Evolutionary conservation across 2,888 invertebrate species (phyloP), one percentile per base, ranked within the genome.

Genomic region (Luffia ferchaultella): DNA sequence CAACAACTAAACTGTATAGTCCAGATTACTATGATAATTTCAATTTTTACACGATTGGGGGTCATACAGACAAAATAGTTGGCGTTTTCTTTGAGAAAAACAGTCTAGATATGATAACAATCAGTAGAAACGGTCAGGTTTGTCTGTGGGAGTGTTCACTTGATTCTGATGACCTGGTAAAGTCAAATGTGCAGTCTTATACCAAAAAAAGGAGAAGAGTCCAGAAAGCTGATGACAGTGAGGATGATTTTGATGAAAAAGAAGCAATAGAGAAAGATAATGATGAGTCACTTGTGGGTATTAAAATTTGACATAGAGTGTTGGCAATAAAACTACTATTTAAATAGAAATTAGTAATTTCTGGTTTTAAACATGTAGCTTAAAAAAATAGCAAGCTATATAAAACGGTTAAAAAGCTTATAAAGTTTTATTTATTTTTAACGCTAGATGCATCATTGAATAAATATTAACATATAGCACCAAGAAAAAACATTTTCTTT

Each of bases 61-160:
- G 94, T 0, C 97, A 98, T 65, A 91, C 92, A 0, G 95, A 96
- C 66, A 84, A 88, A 45, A 89, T 99, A 50, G 89, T 96, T 0
- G 91, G 90, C 0, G 92, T 93, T 46, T 98, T 93, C 70, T 98
- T 99, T 77, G 94, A 96, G 65, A 87, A 89, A 50, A 87, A 91
- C 54, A 93, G 90, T 59, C 88, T 97, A 57, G 93, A 98, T 75
- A 79, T 97, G 9, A 91, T 90, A 54, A 93, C 95, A 0, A 84
- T 95, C 1, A 90, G 93, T 63, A 88, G 90, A 61, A 95, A 96
- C 73, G 96, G 96, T 0, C 92, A 92, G 59, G 74, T 95, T 2
- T 91, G 90, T 65, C 61, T 95, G 44, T 98, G 97, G 97, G 92
- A 95, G 63, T 93, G 95, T 58, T 91, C 88, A 59, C 76, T 93